Conservation (phyloP, 2,888 invertebrate species). For the Agonopterix subpropinquella region DNA sequence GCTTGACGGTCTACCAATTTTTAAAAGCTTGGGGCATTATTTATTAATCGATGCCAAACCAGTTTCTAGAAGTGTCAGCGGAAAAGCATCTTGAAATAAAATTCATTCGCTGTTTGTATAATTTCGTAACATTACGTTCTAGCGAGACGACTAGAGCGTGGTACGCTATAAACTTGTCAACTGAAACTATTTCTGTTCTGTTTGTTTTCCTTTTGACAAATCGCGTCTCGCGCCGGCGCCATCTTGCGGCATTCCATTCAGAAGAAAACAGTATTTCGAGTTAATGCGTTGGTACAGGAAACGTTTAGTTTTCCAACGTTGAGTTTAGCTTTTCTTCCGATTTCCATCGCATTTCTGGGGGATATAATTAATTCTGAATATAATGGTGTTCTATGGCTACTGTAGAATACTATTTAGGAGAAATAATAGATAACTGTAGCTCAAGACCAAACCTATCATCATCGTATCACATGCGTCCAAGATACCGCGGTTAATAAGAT, state of each 20-base stretch:
- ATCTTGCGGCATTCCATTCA: conserved; percentile 47
- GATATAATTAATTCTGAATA: too few species aligned
- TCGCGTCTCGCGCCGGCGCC: conserved; percentile 52
- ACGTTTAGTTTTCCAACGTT: conserved; percentile 5
- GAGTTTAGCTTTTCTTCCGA: conserved; percentile 3
- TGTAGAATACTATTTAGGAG: too few species aligned
- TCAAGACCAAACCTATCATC: too few species aligned
- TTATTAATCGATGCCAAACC: too few species aligned
- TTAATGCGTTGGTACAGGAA: conserved; percentile 3
- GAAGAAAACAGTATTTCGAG: conserved; percentile 13
- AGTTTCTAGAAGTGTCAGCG: not conserved
- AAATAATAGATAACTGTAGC: too few species aligned
- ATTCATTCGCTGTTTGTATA: conserved; percentile 39
- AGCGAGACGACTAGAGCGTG: conserved; percentile 23
- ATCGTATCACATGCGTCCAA: too few species aligned
- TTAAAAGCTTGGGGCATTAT: too few species aligned
- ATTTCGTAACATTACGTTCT: conserved; percentile 34
- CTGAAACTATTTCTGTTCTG: conserved; percentile 65
- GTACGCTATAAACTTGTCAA: conserved; percentile 68
- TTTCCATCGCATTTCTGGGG: conserved; percentile 2
- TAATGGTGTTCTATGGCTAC: too few species aligned
- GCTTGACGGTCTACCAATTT: too few species aligned
- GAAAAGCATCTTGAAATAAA: conserved; percentile 27
- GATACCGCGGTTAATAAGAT: too few species aligned
- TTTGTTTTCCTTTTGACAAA: conserved; percentile 72